Base-by-base conservation (phyloP, 2,888 invertebrate species). In the Polia nebulosa region DNA sequence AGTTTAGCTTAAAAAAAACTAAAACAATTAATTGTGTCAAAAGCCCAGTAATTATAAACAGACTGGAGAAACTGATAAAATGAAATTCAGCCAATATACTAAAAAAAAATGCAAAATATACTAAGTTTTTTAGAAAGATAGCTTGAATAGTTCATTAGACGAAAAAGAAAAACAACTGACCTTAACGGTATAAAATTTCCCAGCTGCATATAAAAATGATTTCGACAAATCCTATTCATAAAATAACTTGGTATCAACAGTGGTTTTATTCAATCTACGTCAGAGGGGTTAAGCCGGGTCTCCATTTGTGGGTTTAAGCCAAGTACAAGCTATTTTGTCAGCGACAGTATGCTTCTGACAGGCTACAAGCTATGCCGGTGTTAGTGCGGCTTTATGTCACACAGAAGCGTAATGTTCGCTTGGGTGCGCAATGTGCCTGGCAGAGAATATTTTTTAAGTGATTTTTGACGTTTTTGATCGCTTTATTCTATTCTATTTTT, bases 271-370 rank as follows among this genome's bases (percentile, higher is more conserved):
- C 78, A 82, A 78, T 78, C 70, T 72, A 76, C 76, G 78, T 82
- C 81, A 73, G 59, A 59, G 74, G 68, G 62, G 76, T 83, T 85
- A 84, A 83, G 82, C 80, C 59, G 64, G 68, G 81, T 83, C 81
- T 85, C 78, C 86, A 83, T 85, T 87, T 86, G 87, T 76, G 87
- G 84, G 72, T 80, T 84, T 79, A 76, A 83, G 72, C 74, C 76
- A 70, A 64, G 78, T 71, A 67, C 68, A 81, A 82, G 87, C 80
- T 83, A 84, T 87, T 85, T 87, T 86, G 86, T 86, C 86, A 87
- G 82, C 83, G 79, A 61, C 82, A 78, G 83, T 75, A 72, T 82
- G 82, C 60, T 77, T 79, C 66, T 83, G 83, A 83, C 85, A 83
- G 81, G 77, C 39, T 77, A 85, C 83, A 81, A 81, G 82, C 80